Evolutionary conservation across 2,888 invertebrate species (phyloP).

Genomic region (Coenonympha glycerion): DNA sequence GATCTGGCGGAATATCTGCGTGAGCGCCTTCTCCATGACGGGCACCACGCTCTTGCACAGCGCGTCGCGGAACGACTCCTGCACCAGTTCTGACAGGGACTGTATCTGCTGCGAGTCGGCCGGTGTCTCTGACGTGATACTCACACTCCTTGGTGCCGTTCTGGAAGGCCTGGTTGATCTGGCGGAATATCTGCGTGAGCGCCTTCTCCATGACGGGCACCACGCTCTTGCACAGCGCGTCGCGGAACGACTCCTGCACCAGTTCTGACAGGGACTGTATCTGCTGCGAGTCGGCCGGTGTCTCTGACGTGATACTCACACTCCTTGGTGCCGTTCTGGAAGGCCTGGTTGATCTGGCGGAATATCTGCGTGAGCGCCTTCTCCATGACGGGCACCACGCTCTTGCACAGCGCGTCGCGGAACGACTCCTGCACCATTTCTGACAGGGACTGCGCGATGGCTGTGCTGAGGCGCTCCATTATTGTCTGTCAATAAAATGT

Average conservation of each 20-base stretch:
- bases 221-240: conserved; percentile 83
- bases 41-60: too few relatives aligned
- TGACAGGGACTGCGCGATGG: conserved; percentile 81
- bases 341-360: conserved; percentile 90
- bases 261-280: conserved; percentile 82
- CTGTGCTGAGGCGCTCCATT: conserved; percentile 82
- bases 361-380: conserved; percentile 90
- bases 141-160: conserved; percentile 94
- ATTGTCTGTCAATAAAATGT: conserved; percentile 73
- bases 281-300: too few relatives aligned
- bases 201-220: conserved; percentile 92
- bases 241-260: conserved; percentile 85
- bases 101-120: too few relatives aligned
- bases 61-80: too few relatives aligned
- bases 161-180: conserved; percentile 91
- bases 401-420: conserved; percentile 83
- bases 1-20: too few relatives aligned
- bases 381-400: conserved; percentile 90
- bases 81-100: too few relatives aligned
- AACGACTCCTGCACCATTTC: conserved; percentile 85
- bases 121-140: conserved; percentile 44
- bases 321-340: conserved; percentile 91
- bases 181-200: conserved; percentile 89
- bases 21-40: too few relatives aligned
- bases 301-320: conserved; percentile 77